Conservation (phyloP, 2,797 vertebrate genomes). For the Spinibarbus caldwelli region DNA sequence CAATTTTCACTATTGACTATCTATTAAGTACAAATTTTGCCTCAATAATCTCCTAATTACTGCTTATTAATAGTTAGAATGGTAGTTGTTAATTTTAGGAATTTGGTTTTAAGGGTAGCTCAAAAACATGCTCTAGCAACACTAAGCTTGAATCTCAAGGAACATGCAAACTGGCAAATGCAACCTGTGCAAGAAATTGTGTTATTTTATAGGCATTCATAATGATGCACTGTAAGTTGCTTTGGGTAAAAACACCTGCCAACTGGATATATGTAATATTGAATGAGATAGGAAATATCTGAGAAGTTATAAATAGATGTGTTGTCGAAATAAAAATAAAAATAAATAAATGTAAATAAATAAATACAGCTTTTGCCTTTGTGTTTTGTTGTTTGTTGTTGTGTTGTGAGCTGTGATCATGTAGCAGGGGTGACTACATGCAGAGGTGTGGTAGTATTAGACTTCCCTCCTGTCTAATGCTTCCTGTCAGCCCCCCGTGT, state of each 20-base stretch:
- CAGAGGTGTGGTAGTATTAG: conserved; percentile 59
- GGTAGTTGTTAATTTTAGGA: background rate
- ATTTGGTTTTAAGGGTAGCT: background rate
- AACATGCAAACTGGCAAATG: background rate
- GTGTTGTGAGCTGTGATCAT: background rate
- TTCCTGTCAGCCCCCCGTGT: conserved; percentile 77
- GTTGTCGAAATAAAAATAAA: background rate
- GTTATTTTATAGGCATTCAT: background rate
- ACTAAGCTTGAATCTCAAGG: background rate
- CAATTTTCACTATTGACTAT: too few species aligned
- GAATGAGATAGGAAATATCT: background rate
- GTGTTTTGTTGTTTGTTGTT: background rate
- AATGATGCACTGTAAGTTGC: too few species aligned
- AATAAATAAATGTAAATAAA: background rate
- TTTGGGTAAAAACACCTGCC: background rate
- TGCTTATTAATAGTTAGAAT: too few species aligned
- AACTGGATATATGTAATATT: background rate
- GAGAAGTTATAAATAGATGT: background rate
- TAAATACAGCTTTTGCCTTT: background rate
- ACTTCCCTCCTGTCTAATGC: conserved; percentile 69
- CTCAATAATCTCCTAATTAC: background rate
- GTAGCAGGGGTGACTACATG: background rate
- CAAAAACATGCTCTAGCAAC: background rate
- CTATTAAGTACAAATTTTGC: background rate
- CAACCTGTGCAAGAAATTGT: background rate